Percentiles rank a stretch among this genome's conserved stretches.
Evolutionary conservation across 2,797 vertebrate genomes (phyloP).

Genomic region (Odontamblyopus rebecca): DNA sequence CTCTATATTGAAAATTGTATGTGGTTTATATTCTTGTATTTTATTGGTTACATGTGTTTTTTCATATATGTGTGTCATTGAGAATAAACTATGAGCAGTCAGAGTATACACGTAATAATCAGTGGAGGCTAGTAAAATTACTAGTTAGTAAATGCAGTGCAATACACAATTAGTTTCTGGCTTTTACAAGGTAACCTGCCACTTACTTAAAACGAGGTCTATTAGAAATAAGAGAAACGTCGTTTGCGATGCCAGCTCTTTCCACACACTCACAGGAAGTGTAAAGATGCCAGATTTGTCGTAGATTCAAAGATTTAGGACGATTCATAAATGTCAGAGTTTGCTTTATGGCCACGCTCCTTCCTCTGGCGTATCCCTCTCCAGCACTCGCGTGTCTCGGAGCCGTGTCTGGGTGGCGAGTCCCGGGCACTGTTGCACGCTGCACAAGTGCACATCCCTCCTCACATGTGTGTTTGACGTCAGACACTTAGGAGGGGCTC

Average conservation of each 20-base stretch:
- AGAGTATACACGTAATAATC: background rate
- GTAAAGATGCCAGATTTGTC: background rate
- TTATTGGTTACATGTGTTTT: no score
- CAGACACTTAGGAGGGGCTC: conserved; percentile 74
- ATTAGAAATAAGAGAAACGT: background rate
- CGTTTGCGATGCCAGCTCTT: background rate
- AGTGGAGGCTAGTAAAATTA: background rate
- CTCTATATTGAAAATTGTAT: no score
- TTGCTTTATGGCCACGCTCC: background rate
- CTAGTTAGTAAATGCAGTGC: background rate
- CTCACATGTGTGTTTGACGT: conserved; percentile 73
- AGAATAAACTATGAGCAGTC: background rate
- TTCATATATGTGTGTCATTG: background rate
- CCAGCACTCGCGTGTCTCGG: background rate
- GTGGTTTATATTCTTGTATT: no score
- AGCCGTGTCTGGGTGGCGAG: background rate
- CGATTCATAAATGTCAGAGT: background rate
- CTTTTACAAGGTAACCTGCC: no score
- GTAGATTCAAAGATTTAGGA: background rate
- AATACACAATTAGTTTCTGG: no score
- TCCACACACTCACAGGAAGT: background rate
- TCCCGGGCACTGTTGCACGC: conserved; percentile 36
- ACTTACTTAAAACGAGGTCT: background rate
- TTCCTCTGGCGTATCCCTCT: background rate
- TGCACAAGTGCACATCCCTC: conserved; percentile 29